Evolutionary conservation across 2,888 invertebrate species (phyloP), one percentile per base, ranked within the genome.

Genomic region (Plebejus anna): DNA sequence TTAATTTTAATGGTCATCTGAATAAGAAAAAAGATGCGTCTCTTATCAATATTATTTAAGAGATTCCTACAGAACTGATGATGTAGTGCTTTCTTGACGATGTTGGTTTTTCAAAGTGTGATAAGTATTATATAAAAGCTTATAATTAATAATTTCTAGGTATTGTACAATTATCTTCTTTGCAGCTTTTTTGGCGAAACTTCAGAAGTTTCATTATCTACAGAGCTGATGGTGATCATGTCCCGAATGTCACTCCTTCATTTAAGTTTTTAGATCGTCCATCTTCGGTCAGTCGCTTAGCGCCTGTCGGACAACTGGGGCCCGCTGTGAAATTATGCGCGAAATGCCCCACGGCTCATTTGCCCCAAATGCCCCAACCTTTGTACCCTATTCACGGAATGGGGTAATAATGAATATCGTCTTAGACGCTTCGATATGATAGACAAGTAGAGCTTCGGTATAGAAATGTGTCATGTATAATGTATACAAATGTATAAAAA

Each of bases 331-430:
- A 90, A 91, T 92, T 91, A 91, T 87, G 89, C 91, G 91, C 85
- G 82, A 91, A 89, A 92, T 89, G 84, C 85, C 88, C 88, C 85
- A 88, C 89, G 91, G 88, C 87, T 90, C 92, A 89, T 92, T 92
- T 89, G 86, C 85, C 85, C 83, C 89, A 88, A 89, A 88, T 87
- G 88, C 82, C 86, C 87, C 89, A 86, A 88, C 89, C 86, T 86
- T 85, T 85, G 85, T 87, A 87, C 86, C 85, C 86, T 86, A 86
- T 88, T 88, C 88, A 89, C 88, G 87, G 88, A 86, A 86, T 83
- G 83, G 82, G 83, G 84, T 87, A 90, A 88, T 88, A 88, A 87
- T 85, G 82, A 85, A 88, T 87, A 85, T 85, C 84, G 83, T 81
- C 47, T 73, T 5, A 47, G 42, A 72, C 47, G 72, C 80, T 79